A percentile compares a stretch with the other conserved stretches of the same genome.
phyloP scores from a whole-genome alignment of 92 coral and sea anemone species.

The Umimayanthus chanpuru region DNA sequence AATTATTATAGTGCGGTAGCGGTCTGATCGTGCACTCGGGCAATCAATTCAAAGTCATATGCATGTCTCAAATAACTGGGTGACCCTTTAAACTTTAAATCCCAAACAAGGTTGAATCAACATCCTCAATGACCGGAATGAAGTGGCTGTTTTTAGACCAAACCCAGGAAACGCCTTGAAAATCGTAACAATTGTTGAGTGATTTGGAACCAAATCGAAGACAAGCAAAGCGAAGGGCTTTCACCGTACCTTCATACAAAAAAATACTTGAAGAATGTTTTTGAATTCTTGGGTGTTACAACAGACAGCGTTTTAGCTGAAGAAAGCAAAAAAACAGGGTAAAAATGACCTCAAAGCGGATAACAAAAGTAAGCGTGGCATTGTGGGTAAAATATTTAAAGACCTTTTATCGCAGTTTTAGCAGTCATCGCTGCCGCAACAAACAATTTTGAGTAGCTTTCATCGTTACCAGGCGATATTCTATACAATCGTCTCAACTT shows the following conservation, averaged over 20 bases:
- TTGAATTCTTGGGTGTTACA: not conserved
- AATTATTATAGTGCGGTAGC: not conserved
- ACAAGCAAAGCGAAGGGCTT: no score
- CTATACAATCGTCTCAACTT: no score
- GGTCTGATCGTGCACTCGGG: not conserved
- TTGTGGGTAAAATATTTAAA: not conserved
- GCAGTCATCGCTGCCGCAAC: no score
- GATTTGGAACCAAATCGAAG: not conserved
- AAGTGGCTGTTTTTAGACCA: not conserved
- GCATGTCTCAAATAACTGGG: not conserved
- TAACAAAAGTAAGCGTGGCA: not conserved
- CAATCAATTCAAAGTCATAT: not conserved
- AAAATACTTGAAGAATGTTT: not conserved
- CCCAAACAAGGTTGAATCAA: slow-evolving; percentile 10
- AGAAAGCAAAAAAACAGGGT: no score
- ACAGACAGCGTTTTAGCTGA: no score
- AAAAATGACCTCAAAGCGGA: not conserved
- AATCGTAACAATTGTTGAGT: not conserved
- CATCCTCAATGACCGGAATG: not conserved
- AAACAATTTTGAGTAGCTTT: no score
- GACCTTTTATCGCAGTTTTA: no score
- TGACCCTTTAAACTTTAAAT: slow-evolving; percentile 13
- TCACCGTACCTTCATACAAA: not conserved
- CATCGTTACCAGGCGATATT: no score
- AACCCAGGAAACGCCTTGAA: slow-evolving; percentile 20